Base-by-base conservation (phyloP, 2,888 invertebrate species). In the Diaperis boleti region DNA sequence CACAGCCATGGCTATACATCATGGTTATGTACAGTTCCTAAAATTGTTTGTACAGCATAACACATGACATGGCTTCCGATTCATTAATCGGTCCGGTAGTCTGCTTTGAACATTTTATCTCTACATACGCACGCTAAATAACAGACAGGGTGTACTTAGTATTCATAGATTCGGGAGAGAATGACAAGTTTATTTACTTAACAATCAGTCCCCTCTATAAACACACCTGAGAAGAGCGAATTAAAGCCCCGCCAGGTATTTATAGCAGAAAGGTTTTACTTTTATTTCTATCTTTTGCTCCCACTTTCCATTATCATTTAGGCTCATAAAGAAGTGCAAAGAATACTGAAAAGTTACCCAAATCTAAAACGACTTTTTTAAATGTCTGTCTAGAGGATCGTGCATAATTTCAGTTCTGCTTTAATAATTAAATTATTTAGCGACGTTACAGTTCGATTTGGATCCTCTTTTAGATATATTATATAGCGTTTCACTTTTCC, bases 41-140 rank as follows among this genome's bases (percentile, higher is more conserved):
- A 65, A 68, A 67, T 66, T 68, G 66, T 69, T 69, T 65, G 68
- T 68, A 64, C 57, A 60, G 64, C 65, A 66, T 65, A 63, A 65
- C 64, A 65, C 68, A 68, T 64, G 67, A 64, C 68, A 64, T 59
- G 59, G 55, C 41, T 57, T 68, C 49, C 68, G 63, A 69, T 69
- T 66, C 66, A 68, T 65, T 67, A 64, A 67, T 63, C 54, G 63
- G 44, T 10, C 17, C 13, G 47, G 45, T 44, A 26, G 44, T 35
- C 50, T 57, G 39, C 17, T 45, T 60, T 35, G 11, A 44, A 52
- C 52, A 14, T 56, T 56, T 44, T 44, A 42, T 56, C 49, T 41
- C 54, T 17, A 42, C 54, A 35, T 26, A 50, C 11, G 20, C 35
- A 11, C 52, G 26, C 52, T 14, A 39, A 33, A 42, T 22, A 42